These are phyloP conservation scores for Acronicta psi DNA, from an alignment of 2,888 invertebrate genomes.

Conservation along the genomic window DNA sequence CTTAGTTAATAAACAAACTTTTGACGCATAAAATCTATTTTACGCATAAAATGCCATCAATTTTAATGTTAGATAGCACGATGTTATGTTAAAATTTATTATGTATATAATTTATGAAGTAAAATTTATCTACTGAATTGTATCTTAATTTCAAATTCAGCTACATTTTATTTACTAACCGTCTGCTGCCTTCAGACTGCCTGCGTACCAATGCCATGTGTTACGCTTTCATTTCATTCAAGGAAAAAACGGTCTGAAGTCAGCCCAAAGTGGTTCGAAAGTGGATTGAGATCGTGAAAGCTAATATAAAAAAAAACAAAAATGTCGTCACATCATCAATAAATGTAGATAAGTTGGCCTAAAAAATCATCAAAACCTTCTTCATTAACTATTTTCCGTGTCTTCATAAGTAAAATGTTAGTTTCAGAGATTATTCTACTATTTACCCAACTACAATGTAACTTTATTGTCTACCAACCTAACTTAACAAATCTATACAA, in stretches of 20 bases:
- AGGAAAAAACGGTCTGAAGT: constrained; percentile 1
- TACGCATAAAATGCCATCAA: constrained; percentile 82
- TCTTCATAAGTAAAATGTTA: neutral
- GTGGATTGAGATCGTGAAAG: constrained; percentile 40
- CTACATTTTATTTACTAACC: constrained; percentile 19
- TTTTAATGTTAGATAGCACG: constrained; percentile 74
- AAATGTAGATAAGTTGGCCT: constrained; percentile 25
- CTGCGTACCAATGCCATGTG: no score
- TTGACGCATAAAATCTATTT: constrained; percentile 41
- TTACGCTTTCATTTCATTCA: no score
- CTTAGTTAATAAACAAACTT: constrained; percentile 22
- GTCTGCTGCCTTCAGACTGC: constrained; percentile 8
- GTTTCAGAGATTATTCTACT: constrained; percentile 1
- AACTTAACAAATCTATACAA: constrained; percentile 38
- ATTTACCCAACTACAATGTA: constrained; percentile 14
- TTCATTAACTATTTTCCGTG: no score
- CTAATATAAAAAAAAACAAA: neutral
- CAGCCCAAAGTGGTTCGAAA: constrained; percentile 21
- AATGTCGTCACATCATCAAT: no score
- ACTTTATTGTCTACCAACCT: constrained; percentile 20
- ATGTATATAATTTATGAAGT: constrained; percentile 70
- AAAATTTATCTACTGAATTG: constrained; percentile 26
- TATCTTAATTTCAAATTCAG: constrained; percentile 24
- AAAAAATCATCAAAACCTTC: constrained; percentile 1
- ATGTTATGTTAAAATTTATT: constrained; percentile 64